Base-by-base conservation (phyloP, 2,113 vertebrate species). In the Menidia beryllina region DNA sequence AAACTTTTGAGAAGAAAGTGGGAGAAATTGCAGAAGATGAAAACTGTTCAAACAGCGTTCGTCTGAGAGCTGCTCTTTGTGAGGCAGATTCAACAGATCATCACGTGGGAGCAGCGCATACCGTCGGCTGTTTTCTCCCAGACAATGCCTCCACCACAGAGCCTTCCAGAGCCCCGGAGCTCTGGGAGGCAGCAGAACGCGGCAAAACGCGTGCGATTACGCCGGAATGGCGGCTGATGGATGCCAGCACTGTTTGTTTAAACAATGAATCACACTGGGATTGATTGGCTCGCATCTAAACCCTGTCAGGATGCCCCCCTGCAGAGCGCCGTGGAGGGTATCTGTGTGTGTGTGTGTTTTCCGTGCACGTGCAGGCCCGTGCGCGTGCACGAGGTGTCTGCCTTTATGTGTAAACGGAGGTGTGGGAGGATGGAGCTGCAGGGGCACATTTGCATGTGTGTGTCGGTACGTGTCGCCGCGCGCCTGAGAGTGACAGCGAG, bases 271-370 rank as follows among this genome's bases (percentile, higher is more conserved):
- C 76, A 67, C 49, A 75, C 81, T 71, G 66, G 72, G 80, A 84
- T 81, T 88, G 82, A 93, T 91, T 87, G 88, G 90, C 88, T 88
- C 72, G 77, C 78, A 81, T 79, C 80, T 75, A 82, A 86, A 84
- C 81, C 77, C 84, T 84, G 86, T 90, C 86, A 86, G 84, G 77
- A 87, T 81, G 24, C 79, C 87, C 83, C n/a, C 88, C 90, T 58
- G 73, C 81, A 21, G 80, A 90, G 88, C 82, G 84, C 84, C 82
- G 80, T 80, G 79, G 84, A 84, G 57, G 64, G 59, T 88, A 86
- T 91, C 83, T 85, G 79, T 85, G 84, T 88, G 88, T 83, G 82
- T 89, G 71, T 89, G 86, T 92, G 81, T 86, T 89, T 85, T 82
- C 75, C 77, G 77, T 80, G 65, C 68, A 15, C 7, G 62, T 82